Evolutionary conservation across 2,797 vertebrate genomes (phyloP).

Genomic region (Babyrousa celebensis): DNA sequence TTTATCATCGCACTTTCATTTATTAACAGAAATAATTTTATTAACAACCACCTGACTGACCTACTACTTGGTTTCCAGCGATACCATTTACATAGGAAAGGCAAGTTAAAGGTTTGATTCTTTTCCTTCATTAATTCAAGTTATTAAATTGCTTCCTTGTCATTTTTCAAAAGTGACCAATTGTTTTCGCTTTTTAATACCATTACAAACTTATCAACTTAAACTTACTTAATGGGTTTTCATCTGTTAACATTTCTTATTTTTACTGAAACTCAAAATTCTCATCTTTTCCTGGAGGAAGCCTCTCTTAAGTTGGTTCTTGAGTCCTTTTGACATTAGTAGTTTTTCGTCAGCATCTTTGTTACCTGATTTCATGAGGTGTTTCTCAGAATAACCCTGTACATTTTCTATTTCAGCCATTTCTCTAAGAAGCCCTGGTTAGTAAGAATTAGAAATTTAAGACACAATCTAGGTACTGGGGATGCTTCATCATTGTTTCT

Average conservation of each 20-base stretch:
- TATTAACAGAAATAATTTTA: constrained; percentile 47
- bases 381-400: neutral
- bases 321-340: neutral
- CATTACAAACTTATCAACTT: neutral
- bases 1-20: constrained; percentile 37
- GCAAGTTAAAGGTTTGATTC: neutral
- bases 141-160: neutral
- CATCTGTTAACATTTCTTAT: neutral
- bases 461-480: too few relatives aligned
- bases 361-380: neutral
- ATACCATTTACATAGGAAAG: neutral
- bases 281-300: neutral
- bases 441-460: neutral
- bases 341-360: neutral
- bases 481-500: neutral
- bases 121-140: neutral
- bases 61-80: neutral
- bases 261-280: constrained; percentile 43
- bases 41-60: neutral
- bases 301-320: neutral
- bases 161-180: neutral
- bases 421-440: neutral
- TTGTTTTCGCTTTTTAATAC: constrained; percentile 33
- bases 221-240: neutral
- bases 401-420: neutral